Conservation (phyloP, 2,888 invertebrate genomes). For the Parascotia fuliginaria region DNA sequence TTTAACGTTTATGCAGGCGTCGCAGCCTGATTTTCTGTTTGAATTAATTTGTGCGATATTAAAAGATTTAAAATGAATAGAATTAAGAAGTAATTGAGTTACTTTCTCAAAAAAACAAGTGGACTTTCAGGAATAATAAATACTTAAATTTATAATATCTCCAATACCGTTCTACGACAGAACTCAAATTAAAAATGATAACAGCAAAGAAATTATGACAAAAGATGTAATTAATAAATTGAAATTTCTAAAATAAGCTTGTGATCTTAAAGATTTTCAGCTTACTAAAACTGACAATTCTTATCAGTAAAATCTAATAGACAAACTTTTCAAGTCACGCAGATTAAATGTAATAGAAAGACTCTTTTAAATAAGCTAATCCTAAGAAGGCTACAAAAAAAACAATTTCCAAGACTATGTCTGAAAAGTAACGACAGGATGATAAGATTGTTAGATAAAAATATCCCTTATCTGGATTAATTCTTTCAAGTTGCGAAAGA, state of each 20-base stretch:
- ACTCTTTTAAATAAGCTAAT: not conserved
- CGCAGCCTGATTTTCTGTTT: not conserved
- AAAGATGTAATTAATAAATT: too few relatives aligned
- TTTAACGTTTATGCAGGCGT: not conserved
- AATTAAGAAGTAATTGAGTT: too few relatives aligned
- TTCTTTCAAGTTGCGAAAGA: constrained; percentile 23
- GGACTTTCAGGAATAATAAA: too few relatives aligned
- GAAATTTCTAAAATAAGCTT: too few relatives aligned
- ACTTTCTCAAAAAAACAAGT: too few relatives aligned
- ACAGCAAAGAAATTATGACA: too few relatives aligned
- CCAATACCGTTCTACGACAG: too few relatives aligned
- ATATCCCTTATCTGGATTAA: constrained; percentile 24
- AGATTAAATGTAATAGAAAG: not conserved
- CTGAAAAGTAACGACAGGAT: constrained; percentile 8
- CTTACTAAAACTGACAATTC: too few relatives aligned
- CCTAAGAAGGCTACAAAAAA: not conserved
- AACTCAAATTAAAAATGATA: too few relatives aligned
- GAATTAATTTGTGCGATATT: not conserved
- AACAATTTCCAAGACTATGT: constrained; percentile 1
- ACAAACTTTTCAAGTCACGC: constrained; percentile 3
- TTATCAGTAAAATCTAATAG: constrained; percentile 1
- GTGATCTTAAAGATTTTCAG: too few relatives aligned
- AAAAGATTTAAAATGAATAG: not conserved
- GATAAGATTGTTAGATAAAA: constrained; percentile 17
- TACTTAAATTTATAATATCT: too few relatives aligned